Percentiles rank a stretch among this genome's conserved stretches.
Conservation (phyloP, 2,797 vertebrate species). For the Esox masquinongy region DNA sequence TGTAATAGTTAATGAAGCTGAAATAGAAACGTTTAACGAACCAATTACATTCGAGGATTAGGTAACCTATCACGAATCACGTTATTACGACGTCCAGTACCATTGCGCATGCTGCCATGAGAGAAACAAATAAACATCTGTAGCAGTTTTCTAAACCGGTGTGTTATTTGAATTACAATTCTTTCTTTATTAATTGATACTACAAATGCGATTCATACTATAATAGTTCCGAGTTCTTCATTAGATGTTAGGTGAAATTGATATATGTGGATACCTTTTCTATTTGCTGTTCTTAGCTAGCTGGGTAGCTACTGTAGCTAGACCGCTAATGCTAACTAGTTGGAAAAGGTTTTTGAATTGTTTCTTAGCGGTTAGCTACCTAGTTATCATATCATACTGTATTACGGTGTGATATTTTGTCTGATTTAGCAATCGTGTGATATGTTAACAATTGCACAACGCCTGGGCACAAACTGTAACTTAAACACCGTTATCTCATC, state of each 20-base stretch:
- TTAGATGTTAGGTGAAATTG: background rate
- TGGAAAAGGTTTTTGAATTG: too few relatives aligned
- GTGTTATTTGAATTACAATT: background rate
- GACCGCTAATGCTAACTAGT: background rate
- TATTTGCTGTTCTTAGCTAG: background rate
- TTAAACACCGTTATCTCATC: background rate
- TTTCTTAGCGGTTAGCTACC: background rate
- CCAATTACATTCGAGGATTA: background rate
- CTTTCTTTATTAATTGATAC: background rate
- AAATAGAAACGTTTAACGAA: background rate
- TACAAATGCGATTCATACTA: background rate
- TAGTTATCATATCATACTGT: background rate
- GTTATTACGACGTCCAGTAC: background rate
- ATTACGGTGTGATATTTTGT: background rate
- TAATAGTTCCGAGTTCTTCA: background rate
- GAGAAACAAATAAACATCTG: slow-evolving; percentile 49
- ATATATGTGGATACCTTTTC: background rate
- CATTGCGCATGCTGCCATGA: slow-evolving; percentile 7
- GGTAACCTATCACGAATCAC: slow-evolving; percentile 57
- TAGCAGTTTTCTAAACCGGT: slow-evolving; percentile 12
- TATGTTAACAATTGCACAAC: background rate
- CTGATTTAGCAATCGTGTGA: background rate
- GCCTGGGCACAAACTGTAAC: background rate
- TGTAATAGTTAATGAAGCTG: background rate
- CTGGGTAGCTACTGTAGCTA: background rate